Base-by-base conservation (phyloP, 2,888 invertebrate genomes). In the Polydrusus cervinus region DNA sequence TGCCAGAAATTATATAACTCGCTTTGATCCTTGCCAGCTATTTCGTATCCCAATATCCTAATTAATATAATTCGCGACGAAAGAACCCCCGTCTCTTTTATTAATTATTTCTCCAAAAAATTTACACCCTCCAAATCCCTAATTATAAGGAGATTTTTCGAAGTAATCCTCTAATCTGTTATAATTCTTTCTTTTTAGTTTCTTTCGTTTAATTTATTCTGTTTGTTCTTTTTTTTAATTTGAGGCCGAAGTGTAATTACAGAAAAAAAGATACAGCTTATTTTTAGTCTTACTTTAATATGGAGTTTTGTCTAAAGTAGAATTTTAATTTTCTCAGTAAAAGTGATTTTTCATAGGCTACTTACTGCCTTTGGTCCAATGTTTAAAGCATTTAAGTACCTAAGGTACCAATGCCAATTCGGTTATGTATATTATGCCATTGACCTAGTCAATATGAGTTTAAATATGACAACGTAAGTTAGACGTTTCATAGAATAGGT, bases 1-100 rank as follows among this genome's bases (percentile, higher is more conserved):
- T 43, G 69, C 47, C 64, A 74, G 67, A 75, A 78, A 78, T 79
- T 76, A 76, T 76, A 67, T 74, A 74, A 74, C 74, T 76, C 74
- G 75, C 78, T 78, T 78, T 78, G 78, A 78, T 75, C 75, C 69
- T 75, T 78, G 75, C 78, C 78, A 78, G 78, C 74, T 72, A 67
- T 73, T 70, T 77, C 67, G 66, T 68, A 60, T 67, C 74, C 71
- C 71, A 67, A 71, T 73, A 71, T 76, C 76, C 74, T 76, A 71
- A 74, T 76, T 67, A 76, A 74, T 76, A 74, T 76, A 74, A 76
- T 74, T 74, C 74, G 66, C 74, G 69, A 49, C 64, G 45, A 69
- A 68, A 40, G 51, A 16, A 14, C 69, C 69, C 72, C 69, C 57
- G 53, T 72, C 73, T 53, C 62, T 72, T 68, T 76, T 73, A 76